phyloP scores from a whole-genome alignment of 2,797 vertebrate genomes.

The Sylvilagus floridanus region DNA sequence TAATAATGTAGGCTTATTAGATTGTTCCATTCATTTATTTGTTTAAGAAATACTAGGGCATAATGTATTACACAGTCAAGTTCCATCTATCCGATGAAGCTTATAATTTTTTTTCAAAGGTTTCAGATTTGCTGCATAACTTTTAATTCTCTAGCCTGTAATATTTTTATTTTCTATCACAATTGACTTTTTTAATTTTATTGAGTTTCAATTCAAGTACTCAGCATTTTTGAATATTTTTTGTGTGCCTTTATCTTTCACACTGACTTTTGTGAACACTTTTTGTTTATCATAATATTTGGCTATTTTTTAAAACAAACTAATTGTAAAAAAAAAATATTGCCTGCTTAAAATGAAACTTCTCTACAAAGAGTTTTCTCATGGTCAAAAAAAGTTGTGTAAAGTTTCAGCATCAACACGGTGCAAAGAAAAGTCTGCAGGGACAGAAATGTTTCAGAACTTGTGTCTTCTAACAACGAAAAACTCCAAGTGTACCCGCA shows the following conservation, averaged over 20 bases:
- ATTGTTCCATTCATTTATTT: constrained; percentile 30
- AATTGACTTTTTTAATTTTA: not conserved
- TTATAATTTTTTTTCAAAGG: not conserved
- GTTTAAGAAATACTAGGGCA: not conserved
- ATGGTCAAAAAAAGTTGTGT: not conserved
- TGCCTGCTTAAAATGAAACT: not conserved
- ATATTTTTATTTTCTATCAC: not conserved
- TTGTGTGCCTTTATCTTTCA: not conserved
- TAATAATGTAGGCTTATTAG: constrained; percentile 10
- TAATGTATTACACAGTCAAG: not conserved
- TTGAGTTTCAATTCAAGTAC: not conserved
- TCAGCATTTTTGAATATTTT: not conserved
- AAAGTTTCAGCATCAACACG: not conserved
- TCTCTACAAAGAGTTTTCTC: not conserved
- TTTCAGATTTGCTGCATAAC: not conserved
- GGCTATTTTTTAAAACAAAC: not conserved
- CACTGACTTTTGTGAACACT: not conserved
- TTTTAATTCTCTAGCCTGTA: not conserved
- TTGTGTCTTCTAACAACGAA: not conserved
- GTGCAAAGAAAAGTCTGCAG: not conserved
- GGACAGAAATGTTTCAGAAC: not conserved
- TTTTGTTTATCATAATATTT: constrained; percentile 17
- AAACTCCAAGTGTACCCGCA: not conserved
- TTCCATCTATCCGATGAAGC: not conserved
- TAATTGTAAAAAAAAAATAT: not conserved